Base-by-base conservation (phyloP, 2,888 invertebrate species). In the Malthinus flaveolus region DNA sequence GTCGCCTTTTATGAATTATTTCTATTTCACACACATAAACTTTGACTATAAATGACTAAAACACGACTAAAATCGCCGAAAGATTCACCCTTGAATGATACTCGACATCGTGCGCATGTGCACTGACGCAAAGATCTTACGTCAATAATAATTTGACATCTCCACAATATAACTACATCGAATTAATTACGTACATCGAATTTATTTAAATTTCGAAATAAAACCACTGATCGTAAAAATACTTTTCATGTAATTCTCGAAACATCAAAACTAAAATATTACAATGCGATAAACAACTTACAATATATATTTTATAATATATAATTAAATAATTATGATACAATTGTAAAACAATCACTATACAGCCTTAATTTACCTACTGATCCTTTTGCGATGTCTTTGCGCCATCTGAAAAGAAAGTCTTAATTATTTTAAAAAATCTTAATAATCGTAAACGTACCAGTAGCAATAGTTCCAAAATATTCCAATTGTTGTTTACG, bases 121-220 rank as follows among this genome's bases (percentile, higher is more conserved):
- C 83, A 73, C 77, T 85, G 84, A 84, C 85, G 84, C 84, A 85
- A 83, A 80, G 81, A 82, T 78, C 74, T 84, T 84, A 84, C 84
- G 84, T 84, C 83, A 83, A 68, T 68, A 50, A 39, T 35, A 39
- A 13, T 50, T 50, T 50, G 50, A 50, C 49, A 49, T 23, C 7
- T 37, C 11, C 32, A 13, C 4, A 7, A 37, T 7, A 11, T 1
- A 9, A 39, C 7, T 47, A 47, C 37, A n/a, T 33, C 47, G 39
- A 53, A 53, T 46, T 1, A 8, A 10, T 15, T 10, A 12, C 13
- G 8, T 52, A 36, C 52, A 13, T 52, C 45, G 34, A 52, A 35
- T 44, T 13, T 7, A 8, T 32, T n/a, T n/a, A 8, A 8, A 32
- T 45, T 23, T 13, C 3, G 7, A 3, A 35, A 35, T 35, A 10